Evolutionary conservation across 2,113 vertebrate genomes (phyloP), one percentile per base, ranked within the genome.

Genomic region (Phyllostomus discolor): DNA sequence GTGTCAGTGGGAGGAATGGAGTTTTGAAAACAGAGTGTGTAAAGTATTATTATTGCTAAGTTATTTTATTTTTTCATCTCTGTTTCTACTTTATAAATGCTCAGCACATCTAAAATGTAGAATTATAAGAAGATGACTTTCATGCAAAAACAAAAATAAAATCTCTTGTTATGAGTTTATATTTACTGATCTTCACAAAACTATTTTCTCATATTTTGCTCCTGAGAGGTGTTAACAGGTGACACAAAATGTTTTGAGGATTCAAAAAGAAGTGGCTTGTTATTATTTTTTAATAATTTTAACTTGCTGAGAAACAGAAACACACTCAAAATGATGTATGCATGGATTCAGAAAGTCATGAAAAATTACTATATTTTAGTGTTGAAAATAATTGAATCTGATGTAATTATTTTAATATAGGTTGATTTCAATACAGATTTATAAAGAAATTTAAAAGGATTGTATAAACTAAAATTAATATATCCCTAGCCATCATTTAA

Each of bases 311-410:
- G 67, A 95, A 97, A 95, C 24, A 97, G 94, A 95, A 89, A 54
- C 52, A 84, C 10, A 97, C 38, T 46, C 76, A 95, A 54, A 72
- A 24, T 1, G 7, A 62, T 73, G 38, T 48, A 48, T 26, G 78
- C 95, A 93, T 3, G 48, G 80, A 92, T 98, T 96, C 64, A 95
- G 57, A 93, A 96, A 97, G 75, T 33, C 73, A 96, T 97, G 62
- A 98, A 97, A 98, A 97, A 94, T 96, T 95, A 57, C 16, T 35
- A 70, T 43, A 75, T 64, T 97, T 95, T 76, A 93, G 50, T 67
- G 33, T 88, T 88, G 64, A 95, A 97, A 93, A 91, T 97, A 98
- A 97, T 96, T 96, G 95, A 96, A 93, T 79, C 12, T 88, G 78
- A 48, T 78, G 14, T 22, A 76, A 86, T 95, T 57, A 46, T 92